A percentile compares a stretch with the other conserved stretches of the same genome.
Evolutionary conservation across 2,113 vertebrate genomes (phyloP).

Genomic region (Connochaetes taurinus): DNA sequence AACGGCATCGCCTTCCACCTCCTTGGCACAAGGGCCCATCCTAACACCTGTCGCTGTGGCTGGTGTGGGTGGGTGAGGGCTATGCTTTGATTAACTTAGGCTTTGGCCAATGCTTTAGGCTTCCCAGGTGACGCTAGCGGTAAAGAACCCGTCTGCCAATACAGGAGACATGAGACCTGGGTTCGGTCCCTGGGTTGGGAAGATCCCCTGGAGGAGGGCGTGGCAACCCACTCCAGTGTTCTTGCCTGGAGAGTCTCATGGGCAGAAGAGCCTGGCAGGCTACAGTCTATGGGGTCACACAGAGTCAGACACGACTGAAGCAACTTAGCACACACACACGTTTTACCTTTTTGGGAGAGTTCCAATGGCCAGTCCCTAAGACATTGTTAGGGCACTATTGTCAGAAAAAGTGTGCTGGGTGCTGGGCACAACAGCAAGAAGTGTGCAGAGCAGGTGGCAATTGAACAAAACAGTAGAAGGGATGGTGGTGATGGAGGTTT

Average conservation of each 20-base stretch:
- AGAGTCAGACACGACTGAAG: neutral
- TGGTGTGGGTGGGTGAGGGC: neutral
- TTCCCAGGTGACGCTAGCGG: neutral
- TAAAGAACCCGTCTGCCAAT: neutral
- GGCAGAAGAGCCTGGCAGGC: neutral
- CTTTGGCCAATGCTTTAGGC: fast-evolving
- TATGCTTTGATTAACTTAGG: neutral
- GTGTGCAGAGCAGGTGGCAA: fast-evolving
- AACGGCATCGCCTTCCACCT: fast-evolving
- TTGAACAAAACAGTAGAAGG: neutral
- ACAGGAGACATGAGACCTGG: neutral
- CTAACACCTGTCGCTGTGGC: neutral
- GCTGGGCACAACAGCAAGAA: neutral
- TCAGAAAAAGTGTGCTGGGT: neutral
- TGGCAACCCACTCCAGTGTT: neutral
- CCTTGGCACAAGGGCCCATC: too few species aligned
- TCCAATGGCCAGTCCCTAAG: neutral
- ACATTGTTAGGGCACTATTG: neutral
- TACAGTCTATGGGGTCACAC: neutral
- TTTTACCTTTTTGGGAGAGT: neutral
- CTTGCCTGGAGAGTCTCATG: neutral
- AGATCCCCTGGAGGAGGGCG: neutral
- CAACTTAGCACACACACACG: neutral
- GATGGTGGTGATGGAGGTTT: too few species aligned
- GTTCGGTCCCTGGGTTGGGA: neutral